Conservation (phyloP, 2,797 vertebrate genomes). For the Acipenser oxyrinchus region DNA sequence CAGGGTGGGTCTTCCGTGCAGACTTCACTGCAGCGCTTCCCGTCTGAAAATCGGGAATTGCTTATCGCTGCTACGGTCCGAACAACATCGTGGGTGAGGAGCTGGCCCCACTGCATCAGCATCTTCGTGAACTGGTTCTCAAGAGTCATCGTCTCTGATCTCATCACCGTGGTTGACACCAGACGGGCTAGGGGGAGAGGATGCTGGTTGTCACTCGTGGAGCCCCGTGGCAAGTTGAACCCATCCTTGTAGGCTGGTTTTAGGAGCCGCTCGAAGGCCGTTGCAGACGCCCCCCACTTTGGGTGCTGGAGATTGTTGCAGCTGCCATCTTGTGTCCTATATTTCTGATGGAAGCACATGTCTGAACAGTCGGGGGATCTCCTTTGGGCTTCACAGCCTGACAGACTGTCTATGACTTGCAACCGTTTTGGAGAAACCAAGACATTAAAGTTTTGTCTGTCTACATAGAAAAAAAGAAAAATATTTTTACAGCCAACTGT, state of each 20-base stretch:
- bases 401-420: conserved; percentile 52
- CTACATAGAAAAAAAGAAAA: conserved; percentile 25
- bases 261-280: conserved; percentile 53
- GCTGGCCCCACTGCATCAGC: conserved; percentile 60
- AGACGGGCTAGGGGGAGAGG: conserved; percentile 53
- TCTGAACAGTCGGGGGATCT: conserved; percentile 44
- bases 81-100: conserved; percentile 53
- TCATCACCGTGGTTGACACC: conserved; percentile 46
- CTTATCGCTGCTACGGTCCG: conserved; percentile 54
- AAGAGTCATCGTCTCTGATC: conserved; percentile 45
- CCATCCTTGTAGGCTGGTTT: conserved; percentile 51
- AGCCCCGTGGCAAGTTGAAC: conserved; percentile 50
- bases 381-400: conserved; percentile 49
- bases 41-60: conserved; percentile 52
- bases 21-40: conserved; percentile 44
- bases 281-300: conserved; percentile 52
- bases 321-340: conserved; percentile 45
- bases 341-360: conserved; percentile 53
- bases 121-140: conserved; percentile 53
- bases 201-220: conserved; percentile 38
- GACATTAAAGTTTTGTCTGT: conserved; percentile 47
- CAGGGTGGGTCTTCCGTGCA: conserved; percentile 49
- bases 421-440: conserved; percentile 53
- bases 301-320: conserved; percentile 58
- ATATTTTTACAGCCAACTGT: not conserved